Evolutionary conservation across 2,113 vertebrate genomes (phyloP), one percentile per base, ranked within the genome.

Genomic region (Edolisoma coerulescens): DNA sequence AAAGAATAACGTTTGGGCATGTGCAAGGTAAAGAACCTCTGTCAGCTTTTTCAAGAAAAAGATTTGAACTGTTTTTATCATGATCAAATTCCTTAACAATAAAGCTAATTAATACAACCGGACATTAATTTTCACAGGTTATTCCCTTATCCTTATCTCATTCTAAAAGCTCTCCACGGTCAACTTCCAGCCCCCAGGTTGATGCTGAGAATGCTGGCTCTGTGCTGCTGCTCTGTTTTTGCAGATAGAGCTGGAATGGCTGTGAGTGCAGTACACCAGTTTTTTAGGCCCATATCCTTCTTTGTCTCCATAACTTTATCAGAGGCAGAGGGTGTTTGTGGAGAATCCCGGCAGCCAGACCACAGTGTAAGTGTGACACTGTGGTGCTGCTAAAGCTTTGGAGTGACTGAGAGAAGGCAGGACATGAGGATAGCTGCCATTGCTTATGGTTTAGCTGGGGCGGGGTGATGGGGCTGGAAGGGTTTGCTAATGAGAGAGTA

Each of bases 291-390:
- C 39, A 3, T 30, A 6, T 63, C 30, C 37, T 79, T 26, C 39
- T 75, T 65, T 83, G 74, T 77, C 39, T 20, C 50, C 9, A 1
- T 52, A 45, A 11, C 21, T 44, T 70, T 41, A 7, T 73, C n/a
- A 30, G 41, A 68, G 78, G 30, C 49, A 82, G 44, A 32, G 73
- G 8, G 42, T 27, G 28, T 60, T 7, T 73, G 70, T 50, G 54
- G n/a, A 65, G 32, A 41, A 21, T 42, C 7, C 35, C 27, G 39
- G 39, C 56, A 57, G 16, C 11, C 32, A 60, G 47, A 7, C 10
- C 63, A 0, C n/a, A 44, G 20, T 17, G 54, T 33, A 4, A 59
- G 24, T 11, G 42, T 64, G 87, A 15, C 0, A 1, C 22, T 41
- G 3, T 2, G 16, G 23, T 16, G 41, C 37, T 70, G 52, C 60